Percentiles rank a stretch among this genome's conserved stretches.
Evolutionary conservation across 2,888 invertebrate species (phyloP).

Genomic region (Chrysolina haemoptera): DNA sequence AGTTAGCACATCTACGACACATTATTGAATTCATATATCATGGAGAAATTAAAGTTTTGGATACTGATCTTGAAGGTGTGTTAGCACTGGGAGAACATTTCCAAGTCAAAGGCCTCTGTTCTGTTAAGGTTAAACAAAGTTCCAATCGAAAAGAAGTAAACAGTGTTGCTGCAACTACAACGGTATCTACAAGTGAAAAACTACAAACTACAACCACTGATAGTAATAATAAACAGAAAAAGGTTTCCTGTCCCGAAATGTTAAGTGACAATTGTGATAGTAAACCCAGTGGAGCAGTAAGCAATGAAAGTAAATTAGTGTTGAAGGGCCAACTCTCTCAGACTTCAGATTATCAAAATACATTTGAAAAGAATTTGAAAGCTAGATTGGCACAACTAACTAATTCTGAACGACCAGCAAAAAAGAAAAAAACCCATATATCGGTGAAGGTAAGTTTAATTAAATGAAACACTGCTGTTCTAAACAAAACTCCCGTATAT

Average conservation of each 20-base stretch:
- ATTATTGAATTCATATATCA: slow-evolving; percentile 71
- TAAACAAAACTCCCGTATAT: no score
- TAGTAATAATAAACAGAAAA: not conserved
- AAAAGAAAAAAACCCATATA: slow-evolving; percentile 9
- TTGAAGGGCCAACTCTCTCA: not conserved
- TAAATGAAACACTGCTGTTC: not conserved
- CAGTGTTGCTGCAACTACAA: not conserved
- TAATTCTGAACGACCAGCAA: slow-evolving; percentile 6
- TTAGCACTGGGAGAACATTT: slow-evolving; percentile 69
- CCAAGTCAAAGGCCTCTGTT: slow-evolving; percentile 69
- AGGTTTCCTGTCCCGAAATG: not conserved
- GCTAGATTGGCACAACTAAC: not conserved
- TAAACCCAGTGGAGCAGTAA: not conserved
- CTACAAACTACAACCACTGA: not conserved
- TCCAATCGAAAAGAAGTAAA: not conserved
- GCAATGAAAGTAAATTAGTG: not conserved
- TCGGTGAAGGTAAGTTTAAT: not conserved
- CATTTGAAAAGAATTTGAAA: not conserved
- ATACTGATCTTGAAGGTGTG: slow-evolving; percentile 68
- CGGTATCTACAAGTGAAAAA: not conserved
- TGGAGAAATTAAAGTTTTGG: slow-evolving; percentile 71
- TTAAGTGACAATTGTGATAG: not conserved
- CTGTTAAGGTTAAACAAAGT: slow-evolving; percentile 51
- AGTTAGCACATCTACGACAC: slow-evolving; percentile 67
- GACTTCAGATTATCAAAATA: not conserved